Evolutionary conservation across 2,888 invertebrate species (phyloP).

Genomic region (Calliopum simillimum): DNA sequence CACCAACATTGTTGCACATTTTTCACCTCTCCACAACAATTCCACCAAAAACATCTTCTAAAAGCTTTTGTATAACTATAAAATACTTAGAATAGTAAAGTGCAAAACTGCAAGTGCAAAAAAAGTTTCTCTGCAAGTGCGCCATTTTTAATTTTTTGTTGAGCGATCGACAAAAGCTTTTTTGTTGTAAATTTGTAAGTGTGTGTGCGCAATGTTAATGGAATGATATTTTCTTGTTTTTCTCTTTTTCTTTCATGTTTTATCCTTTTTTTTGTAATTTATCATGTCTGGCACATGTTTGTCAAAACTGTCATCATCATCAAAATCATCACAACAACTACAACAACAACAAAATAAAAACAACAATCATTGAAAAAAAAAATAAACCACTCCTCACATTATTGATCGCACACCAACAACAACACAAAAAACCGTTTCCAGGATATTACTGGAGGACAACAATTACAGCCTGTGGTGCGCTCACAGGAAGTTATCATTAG

Average conservation of each 20-base stretch:
- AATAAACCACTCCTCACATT: constrained; percentile 16
- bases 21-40: background rate
- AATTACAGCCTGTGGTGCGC: constrained; percentile 49
- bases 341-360: constrained; percentile 35
- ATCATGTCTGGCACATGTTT: constrained; percentile 16
- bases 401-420: constrained; percentile 29
- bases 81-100: background rate
- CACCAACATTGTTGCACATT: background rate
- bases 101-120: constrained; percentile 26
- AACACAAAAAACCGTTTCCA: constrained; percentile 43
- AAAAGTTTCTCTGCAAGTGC: constrained; percentile 15
- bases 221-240: constrained; percentile 41
- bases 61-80: background rate
- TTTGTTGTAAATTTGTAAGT: constrained; percentile 14
- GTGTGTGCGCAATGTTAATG: constrained; percentile 23
- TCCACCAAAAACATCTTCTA: background rate
- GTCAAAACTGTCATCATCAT: constrained; percentile 5
- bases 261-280: constrained; percentile 46
- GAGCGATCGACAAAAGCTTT: constrained; percentile 16
- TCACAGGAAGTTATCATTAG: constrained; percentile 59
- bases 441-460: constrained; percentile 58
- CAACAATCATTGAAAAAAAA: constrained; percentile 29
- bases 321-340: constrained; percentile 39
- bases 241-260: constrained; percentile 50
- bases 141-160: constrained; percentile 21